Base-by-base conservation (phyloP, 2,797 vertebrate species). In the Tapirus indicus region DNA sequence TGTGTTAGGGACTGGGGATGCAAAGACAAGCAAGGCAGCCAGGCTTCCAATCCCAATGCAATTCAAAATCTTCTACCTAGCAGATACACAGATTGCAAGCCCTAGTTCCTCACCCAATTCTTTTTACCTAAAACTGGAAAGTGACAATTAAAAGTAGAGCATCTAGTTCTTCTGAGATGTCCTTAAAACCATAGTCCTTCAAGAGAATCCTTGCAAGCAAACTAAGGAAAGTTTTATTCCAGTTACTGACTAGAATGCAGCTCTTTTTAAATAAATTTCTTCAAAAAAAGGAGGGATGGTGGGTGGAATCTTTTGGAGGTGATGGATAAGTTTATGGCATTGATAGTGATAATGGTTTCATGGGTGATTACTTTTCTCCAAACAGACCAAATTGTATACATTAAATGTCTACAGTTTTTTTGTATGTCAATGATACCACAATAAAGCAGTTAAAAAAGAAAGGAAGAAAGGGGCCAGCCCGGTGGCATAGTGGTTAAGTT, bases 211-310 rank as follows among this genome's bases (percentile, higher is more conserved):
- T 29, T 84, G 27, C 3, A 84, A 87, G 21, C 18, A 95, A 93
- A 85, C 32, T 69, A 27, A 96, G 49, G 20, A 56, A 88, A 25
- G 3, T 87, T 93, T 88, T 77, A 71, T 82, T 74, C 14, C 4
- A 58, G 7, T 56, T 68, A 90, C n/a, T 52, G 83, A 32, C 56
- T 60, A 71, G 41, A 23, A 69, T 44, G 1, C 18, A 86, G 23
- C 5, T 79, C 68, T 52, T 80, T 96, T 62, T 64, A 85, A 95
- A 89, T 23, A 87, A 90, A 82, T 82, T 23, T 56, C 20, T 95
- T 78, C 16, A 25, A 88, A 68, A 27, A 27, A 41, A 17, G 27
- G 23, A 77, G 18, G 11, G n/a, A 58, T 79, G 64, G 54, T 52
- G 17, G 75, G 21, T 52, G 20, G 25, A 71, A 71, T 3, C 16